A percentile compares a stretch with the other conserved stretches of the same genome.
These are phyloP conservation scores for Esox masquinongy DNA, from an alignment of 2,797 vertebrate species.

Conservation along the genomic window DNA sequence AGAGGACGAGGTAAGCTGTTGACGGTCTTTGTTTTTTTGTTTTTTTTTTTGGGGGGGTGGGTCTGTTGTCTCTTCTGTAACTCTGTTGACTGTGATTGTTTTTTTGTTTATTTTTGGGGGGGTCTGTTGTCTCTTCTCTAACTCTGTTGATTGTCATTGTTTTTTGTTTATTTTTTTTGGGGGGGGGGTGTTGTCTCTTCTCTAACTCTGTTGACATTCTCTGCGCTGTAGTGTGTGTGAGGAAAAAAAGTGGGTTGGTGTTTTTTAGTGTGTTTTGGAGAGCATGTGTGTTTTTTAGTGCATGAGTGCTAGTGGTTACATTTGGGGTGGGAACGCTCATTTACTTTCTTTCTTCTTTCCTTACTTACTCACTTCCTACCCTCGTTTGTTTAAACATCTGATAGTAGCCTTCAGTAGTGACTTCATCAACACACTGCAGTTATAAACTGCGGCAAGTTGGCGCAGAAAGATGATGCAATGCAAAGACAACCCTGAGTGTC, in stretches of 20 bases:
- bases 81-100: too few species aligned
- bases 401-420: slow-evolving; percentile 36
- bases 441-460: slow-evolving; percentile 78
- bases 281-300: not conserved
- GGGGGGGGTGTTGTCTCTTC: too few species aligned
- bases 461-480: slow-evolving; percentile 80
- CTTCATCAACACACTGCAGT: slow-evolving; percentile 76
- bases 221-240: not conserved
- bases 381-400: slow-evolving; percentile 11
- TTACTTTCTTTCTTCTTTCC: not conserved
- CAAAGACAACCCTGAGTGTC: slow-evolving; percentile 70
- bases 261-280: not conserved
- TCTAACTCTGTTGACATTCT: too few species aligned
- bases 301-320: not conserved
- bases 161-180: too few species aligned
- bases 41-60: too few species aligned
- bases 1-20: too few species aligned
- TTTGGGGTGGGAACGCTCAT: not conserved
- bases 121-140: too few species aligned
- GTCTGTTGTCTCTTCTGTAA: too few species aligned
- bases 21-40: too few species aligned
- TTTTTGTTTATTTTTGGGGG: too few species aligned
- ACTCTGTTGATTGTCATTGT: too few species aligned
- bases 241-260: too few species aligned
- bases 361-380: slow-evolving; percentile 30